Evolutionary conservation across 1,140 invertebrate species (phyloP), one percentile per base, ranked within the genome.

Genomic region (Drosophila pectinifera): DNA sequence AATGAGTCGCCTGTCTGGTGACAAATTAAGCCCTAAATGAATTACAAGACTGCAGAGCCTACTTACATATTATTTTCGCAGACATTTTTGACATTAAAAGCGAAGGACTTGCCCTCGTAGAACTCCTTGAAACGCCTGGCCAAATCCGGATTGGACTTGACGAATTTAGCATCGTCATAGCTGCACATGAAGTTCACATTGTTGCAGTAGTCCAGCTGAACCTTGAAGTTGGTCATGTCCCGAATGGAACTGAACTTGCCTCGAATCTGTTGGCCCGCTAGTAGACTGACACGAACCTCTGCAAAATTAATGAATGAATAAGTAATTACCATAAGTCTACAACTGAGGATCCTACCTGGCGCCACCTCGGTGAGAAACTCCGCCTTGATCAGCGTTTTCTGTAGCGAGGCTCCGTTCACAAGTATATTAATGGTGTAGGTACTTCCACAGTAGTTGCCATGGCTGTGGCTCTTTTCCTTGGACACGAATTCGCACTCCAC

Each of bases 41-140:
- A 26, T 28, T 2, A 28, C 0, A 28, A 7, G 14, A 22, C 22
- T 31, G 6, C 14, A 34, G 5, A 1, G 5, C 0, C 10, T 4
- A 78, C 88, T 80, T 68, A 92, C 91, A 92, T 91, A 67, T 92
- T 92, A 22, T 92, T 90, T 42, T 91, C 90, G 63, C 90, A 91
- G 22, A 92, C 90, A 64, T 88, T 73, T 38, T 83, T 91, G 0
- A 92, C 62, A 56, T 92, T 91, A 0, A 92, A 38, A 3, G 90
- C 80, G 74, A 70, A 91, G 0, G 78, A 83, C 68, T 91, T 91
- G 14, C 91, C 90, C 28, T 91, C 88, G 42, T 92, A 92, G 38
- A 80, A 76, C 4, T 88, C 55, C 63, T 91, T 91, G 22, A 92
- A 92, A 0, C 78, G 79, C 10, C 64, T 69, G 26, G 82, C 89